A percentile compares a stretch with the other conserved stretches of the same genome.
These are phyloP conservation scores for Hyles lineata DNA, from an alignment of 2,888 invertebrate species.

Conservation along the genomic window DNA sequence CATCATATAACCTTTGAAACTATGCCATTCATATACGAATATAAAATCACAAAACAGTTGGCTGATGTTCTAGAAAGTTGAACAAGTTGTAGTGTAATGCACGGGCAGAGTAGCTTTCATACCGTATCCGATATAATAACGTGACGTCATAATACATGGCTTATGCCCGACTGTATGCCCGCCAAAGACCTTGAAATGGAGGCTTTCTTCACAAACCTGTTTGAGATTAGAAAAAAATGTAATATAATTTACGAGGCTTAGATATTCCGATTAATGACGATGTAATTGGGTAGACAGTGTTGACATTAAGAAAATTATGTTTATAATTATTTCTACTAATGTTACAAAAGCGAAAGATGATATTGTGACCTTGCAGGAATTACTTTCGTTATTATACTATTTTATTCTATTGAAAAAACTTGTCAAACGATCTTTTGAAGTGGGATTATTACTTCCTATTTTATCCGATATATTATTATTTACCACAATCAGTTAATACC, in stretches of 20 bases:
- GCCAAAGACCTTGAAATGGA: neutral
- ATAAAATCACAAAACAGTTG: constrained; percentile 11
- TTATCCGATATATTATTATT: no score
- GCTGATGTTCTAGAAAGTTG: constrained; percentile 31
- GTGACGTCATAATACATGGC: constrained; percentile 20
- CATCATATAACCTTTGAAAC: neutral
- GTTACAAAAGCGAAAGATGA: no score
- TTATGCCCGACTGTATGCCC: constrained; percentile 2
- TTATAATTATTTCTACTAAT: no score
- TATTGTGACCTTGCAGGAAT: no score
- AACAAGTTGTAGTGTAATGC: constrained; percentile 35
- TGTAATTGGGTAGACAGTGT: neutral
- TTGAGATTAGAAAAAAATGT: constrained; percentile 16
- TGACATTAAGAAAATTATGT: neutral
- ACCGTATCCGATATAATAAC: constrained; percentile 28
- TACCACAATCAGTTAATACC: no score
- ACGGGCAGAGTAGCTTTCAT: constrained; percentile 35
- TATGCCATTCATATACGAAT: neutral
- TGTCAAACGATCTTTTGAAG: no score
- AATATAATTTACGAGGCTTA: neutral
- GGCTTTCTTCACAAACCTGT: neutral
- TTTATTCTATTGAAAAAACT: no score
- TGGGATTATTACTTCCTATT: no score
- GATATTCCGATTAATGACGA: neutral
- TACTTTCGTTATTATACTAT: no score